Evolutionary conservation across 1,140 invertebrate genomes (phyloP).

Genomic region (Brevipalpus yothersi): DNA sequence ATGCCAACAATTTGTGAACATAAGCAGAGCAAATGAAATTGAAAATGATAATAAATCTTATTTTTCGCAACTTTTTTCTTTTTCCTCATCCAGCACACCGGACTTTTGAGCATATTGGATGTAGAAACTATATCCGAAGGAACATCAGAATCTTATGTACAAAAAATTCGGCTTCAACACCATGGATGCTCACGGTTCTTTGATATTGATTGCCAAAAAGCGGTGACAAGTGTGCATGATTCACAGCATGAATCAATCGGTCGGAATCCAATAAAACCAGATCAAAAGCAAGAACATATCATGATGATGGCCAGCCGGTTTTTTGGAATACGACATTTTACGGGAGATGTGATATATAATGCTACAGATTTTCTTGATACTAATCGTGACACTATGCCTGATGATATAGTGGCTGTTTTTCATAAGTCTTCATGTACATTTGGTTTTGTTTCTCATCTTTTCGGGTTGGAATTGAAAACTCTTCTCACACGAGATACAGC

Average conservation of each 20-base stretch:
- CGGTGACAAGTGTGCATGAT: background rate
- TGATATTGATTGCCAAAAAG: background rate
- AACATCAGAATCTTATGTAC: conserved; percentile 60
- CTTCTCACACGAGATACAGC: conserved; percentile 54
- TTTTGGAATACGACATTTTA: conserved; percentile 76
- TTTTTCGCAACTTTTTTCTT: background rate
- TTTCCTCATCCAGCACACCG: conserved; percentile 35
- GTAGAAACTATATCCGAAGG: conserved; percentile 69
- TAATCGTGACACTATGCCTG: conserved; percentile 69
- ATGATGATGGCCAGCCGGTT: conserved; percentile 24
- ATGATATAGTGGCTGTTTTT: conserved; percentile 72
- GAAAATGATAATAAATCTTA: too few species aligned
- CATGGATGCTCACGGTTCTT: conserved; percentile 32
- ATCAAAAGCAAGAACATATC: background rate
- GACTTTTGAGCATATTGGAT: conserved; percentile 67
- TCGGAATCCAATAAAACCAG: background rate
- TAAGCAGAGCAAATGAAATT: too few species aligned
- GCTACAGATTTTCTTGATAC: conserved; percentile 67
- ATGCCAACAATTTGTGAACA: too few species aligned
- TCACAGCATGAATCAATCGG: background rate
- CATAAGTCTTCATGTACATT: conserved; percentile 79
- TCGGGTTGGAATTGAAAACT: conserved; percentile 69
- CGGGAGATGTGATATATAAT: conserved; percentile 65
- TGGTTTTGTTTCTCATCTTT: conserved; percentile 78
- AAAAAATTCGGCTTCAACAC: conserved; percentile 60